Base-by-base conservation (phyloP, 2,113 vertebrate species). In the Platichthys stellatus region DNA sequence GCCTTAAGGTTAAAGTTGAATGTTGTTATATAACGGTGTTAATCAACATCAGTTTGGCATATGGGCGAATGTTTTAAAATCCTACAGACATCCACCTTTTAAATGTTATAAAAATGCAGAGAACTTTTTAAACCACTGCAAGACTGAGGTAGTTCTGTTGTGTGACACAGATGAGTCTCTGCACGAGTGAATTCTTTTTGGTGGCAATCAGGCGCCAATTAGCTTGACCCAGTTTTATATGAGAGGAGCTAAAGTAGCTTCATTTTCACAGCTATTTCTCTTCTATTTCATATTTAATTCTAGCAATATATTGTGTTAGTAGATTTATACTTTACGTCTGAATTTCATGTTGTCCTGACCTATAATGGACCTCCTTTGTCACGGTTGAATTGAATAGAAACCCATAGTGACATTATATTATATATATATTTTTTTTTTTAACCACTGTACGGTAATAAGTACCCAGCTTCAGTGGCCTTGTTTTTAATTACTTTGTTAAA, bases 151-250 rank as follows among this genome's bases (percentile, higher is more conserved):
- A 43, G 35, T 58, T 69, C 35, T 74, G 56, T 75, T 80, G 49
- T 80, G 53, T 72, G 73, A 65, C 24, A 57, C 63, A 51, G 63
- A 62, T 66, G 68, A 65, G 77, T 65, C 40, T 72, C 69, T 53
- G 35, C 38, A 53, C 76, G 54, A 72, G 58, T 81, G 65, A 81
- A 83, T 75, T 79, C 56, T 82, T 81, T 74, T 73, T 73, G 51
- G 54, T 54, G 21, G 70, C 47, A 85, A 77, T 83, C 77, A 76
- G 63, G 57, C 49, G 0, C 70, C 81, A 86, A 82, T 82, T 90
- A 86, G 72, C 60, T 72, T 84, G 83, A 84, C 88, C 88, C 53
- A 84, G 60, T 82, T 86, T 80, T 68, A 58, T 43, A n/a, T 45
- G 51, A 60, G 28, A 64, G 67, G 47, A 70, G 49, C 21, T 21